Evolutionary conservation across 1,140 invertebrate species (phyloP).

Genomic region (Artemia franciscana): DNA sequence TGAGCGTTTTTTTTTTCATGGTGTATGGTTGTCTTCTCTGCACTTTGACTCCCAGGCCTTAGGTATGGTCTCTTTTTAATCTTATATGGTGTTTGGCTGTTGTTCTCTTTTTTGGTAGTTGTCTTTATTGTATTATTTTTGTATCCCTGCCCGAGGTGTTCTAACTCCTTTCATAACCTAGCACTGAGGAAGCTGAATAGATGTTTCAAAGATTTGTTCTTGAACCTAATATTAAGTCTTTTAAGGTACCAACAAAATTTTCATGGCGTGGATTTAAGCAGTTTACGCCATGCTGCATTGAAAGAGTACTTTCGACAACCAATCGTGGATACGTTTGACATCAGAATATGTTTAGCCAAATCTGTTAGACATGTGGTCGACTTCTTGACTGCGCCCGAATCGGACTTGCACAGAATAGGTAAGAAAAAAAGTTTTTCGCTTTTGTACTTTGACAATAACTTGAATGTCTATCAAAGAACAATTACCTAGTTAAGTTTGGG

Average conservation of each 20-base stretch:
- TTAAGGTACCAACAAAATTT: constrained; percentile 77
- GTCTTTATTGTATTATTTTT: constrained; percentile 2
- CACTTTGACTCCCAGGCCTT: no score
- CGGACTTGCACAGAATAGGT: constrained; percentile 80
- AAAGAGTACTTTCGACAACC: constrained; percentile 97
- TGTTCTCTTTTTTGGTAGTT: constrained; percentile 6
- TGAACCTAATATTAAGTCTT: constrained; percentile 5
- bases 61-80: no score
- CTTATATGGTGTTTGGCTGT: background rate
- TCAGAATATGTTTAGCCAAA: constrained; percentile 87
- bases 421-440: no score
- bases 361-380: constrained; percentile 85
- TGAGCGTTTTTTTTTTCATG: no score
- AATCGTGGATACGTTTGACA: constrained; percentile 97
- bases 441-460: no score
- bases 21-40: no score
- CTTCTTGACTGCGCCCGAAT: constrained; percentile 77
- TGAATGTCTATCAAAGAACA: no score
- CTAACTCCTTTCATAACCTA: background rate
- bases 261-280: constrained; percentile 87
- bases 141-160: background rate
- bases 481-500: no score
- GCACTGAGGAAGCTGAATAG: no score
- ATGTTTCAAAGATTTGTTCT: background rate
- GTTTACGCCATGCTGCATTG: constrained; percentile 66